Evolutionary conservation across 2,888 invertebrate species (phyloP), one percentile per base, ranked within the genome.

Genomic region (Perdita meconis): DNA sequence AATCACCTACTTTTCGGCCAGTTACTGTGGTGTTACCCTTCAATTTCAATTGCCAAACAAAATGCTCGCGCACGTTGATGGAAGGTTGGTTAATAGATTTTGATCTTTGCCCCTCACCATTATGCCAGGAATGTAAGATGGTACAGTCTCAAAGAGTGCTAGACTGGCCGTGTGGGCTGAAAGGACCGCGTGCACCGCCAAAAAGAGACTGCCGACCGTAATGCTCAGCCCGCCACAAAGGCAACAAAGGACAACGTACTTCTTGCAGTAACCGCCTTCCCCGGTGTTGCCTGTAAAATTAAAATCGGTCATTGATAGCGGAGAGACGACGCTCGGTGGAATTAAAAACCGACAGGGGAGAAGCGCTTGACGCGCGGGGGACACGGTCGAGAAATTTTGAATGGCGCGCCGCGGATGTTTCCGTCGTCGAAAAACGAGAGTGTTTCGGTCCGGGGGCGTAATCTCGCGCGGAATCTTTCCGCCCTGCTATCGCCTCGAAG

Each of bases 51-150:
- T 30, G 6, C 6, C 3, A 4, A 30, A 4, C 6, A 2, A 30
- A 30, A 6, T 8, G 10, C 16, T 57, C 34, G 65, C 10, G 38
- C 30, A 16, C 34, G 61, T 40, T 36, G 16, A 51, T 36, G 22
- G 56, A 57, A 38, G 34, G 16, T 42, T 26, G 66, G 56, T 61
- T 61, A 57, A 80, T 69, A 44, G 61, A 60, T 63, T 65, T 55
- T 42, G 66, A 76, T 79, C 65, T 63, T 73, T 50, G 72, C 59
- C 57, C 91, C 94, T 95, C 93, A 98, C 98, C 96, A 97, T 96
- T 83, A 96, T 96, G 73, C 97, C 97, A 44, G 97, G 97, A 86
- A 98, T 97, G 90, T 98, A 98, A 5, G 97, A 97, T n/a, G 98
- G 98, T 85, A 98, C 96, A 0, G 98, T 97, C 94, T 98, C 98